Evolutionary conservation across 2,797 vertebrate genomes (phyloP).

Genomic region (Chromis chromis): DNA sequence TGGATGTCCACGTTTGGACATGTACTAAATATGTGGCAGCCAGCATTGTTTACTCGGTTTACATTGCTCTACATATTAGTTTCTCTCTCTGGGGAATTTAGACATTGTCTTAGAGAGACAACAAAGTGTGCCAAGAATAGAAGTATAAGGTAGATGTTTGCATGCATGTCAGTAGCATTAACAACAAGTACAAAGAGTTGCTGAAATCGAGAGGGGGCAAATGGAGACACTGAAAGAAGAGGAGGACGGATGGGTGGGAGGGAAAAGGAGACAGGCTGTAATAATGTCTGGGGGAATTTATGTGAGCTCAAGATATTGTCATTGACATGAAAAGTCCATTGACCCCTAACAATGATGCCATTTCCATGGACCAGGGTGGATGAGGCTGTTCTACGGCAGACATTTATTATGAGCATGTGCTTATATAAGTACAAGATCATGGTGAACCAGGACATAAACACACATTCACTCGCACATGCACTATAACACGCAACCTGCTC

Average conservation of each 20-base stretch:
- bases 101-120: conserved; percentile 34
- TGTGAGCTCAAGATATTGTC: conserved; percentile 39
- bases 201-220: conserved; percentile 6
- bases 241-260: not conserved
- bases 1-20: not conserved
- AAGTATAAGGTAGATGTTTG: conserved; percentile 23
- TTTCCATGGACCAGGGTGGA: conserved; percentile 15
- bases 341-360: conserved; percentile 40
- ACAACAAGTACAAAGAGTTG: conserved; percentile 23
- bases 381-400: conserved; percentile 10
- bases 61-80: conserved; percentile 22
- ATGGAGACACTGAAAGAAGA: conserved; percentile 1
- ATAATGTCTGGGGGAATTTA: conserved; percentile 30
- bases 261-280: conserved; percentile 22
- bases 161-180: conserved; percentile 3
- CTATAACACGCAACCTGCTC: conserved; percentile 18
- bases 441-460: not conserved
- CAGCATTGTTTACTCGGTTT: conserved; percentile 30
- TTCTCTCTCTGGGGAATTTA: conserved; percentile 30
- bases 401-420: conserved; percentile 6
- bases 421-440: not conserved
- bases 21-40: conserved; percentile 37
- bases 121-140: conserved; percentile 23
- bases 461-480: not conserved
- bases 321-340: conserved; percentile 45